Conservation (phyloP, 2,797 vertebrate genomes). For the Peromyscus melanophrys region DNA sequence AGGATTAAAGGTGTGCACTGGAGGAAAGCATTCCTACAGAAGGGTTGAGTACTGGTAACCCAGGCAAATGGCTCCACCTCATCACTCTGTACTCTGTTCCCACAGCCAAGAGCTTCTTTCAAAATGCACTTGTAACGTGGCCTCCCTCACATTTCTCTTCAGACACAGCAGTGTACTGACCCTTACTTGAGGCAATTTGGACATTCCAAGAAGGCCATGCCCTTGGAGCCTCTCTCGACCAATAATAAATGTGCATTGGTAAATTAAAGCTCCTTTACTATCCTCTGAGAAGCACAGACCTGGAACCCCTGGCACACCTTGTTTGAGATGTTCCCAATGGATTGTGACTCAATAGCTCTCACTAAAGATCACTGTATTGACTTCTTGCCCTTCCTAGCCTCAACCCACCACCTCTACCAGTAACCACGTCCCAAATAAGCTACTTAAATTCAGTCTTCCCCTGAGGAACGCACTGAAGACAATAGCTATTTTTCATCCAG, state of each 20-base stretch:
- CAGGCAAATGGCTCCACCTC: background rate
- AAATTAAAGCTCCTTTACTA: background rate
- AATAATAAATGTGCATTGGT: background rate
- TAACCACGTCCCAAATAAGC: background rate
- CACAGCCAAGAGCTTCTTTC: background rate
- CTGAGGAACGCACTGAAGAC: background rate
- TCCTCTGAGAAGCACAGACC: no score
- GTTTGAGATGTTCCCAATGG: background rate
- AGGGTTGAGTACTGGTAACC: background rate
- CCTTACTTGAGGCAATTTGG: background rate
- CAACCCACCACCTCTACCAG: background rate
- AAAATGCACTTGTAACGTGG: background rate
- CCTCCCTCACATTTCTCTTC: background rate
- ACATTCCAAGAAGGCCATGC: background rate
- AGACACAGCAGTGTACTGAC: background rate
- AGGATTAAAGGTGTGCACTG: no score
- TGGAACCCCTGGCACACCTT: background rate
- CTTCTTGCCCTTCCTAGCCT: background rate
- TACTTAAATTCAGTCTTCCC: background rate
- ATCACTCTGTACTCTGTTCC: background rate
- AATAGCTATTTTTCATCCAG: background rate
- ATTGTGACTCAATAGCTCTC: background rate
- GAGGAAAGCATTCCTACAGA: background rate
- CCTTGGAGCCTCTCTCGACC: background rate
- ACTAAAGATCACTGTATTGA: background rate